A percentile compares a stretch with the other conserved stretches of the same genome.
Conservation (phyloP, 2,113 vertebrate species). For the Tupaia tana region DNA sequence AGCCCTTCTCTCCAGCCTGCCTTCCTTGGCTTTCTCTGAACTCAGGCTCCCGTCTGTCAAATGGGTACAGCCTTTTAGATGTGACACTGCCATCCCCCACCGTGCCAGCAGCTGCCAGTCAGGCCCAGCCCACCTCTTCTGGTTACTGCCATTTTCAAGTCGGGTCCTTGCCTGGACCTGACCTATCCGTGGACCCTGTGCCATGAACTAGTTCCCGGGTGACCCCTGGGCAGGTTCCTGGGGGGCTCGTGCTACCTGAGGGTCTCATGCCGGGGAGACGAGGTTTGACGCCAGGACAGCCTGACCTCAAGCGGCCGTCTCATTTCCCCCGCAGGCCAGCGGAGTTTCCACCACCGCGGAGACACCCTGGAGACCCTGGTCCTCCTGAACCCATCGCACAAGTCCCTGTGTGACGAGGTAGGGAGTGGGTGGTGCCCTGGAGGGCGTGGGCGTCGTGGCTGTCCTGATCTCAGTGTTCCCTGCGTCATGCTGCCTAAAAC, state of each 20-base stretch:
- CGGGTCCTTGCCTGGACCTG: not conserved
- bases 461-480: not conserved
- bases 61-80: no score
- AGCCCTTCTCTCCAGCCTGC: not conserved
- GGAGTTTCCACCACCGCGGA: conserved; percentile 92
- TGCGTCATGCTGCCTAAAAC: not conserved
- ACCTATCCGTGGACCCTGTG: fast-evolving
- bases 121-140: not conserved
- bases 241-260: not conserved
- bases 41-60: not conserved
- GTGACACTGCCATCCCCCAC: fast-evolving
- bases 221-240: not conserved
- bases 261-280: not conserved
- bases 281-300: not conserved
- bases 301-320: not conserved
- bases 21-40: not conserved
- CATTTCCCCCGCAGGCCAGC: conserved; percentile 87
- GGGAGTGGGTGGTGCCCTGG: not conserved
- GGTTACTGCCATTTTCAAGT: not conserved
- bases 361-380: conserved; percentile 93
- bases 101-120: not conserved
- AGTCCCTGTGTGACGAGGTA: conserved; percentile 94
- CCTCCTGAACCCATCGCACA: conserved; percentile 92
- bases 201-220: not conserved
- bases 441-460: fast-evolving